Conservation (phyloP, 1,140 invertebrate genomes). For the Amphibalanus amphitrite region DNA sequence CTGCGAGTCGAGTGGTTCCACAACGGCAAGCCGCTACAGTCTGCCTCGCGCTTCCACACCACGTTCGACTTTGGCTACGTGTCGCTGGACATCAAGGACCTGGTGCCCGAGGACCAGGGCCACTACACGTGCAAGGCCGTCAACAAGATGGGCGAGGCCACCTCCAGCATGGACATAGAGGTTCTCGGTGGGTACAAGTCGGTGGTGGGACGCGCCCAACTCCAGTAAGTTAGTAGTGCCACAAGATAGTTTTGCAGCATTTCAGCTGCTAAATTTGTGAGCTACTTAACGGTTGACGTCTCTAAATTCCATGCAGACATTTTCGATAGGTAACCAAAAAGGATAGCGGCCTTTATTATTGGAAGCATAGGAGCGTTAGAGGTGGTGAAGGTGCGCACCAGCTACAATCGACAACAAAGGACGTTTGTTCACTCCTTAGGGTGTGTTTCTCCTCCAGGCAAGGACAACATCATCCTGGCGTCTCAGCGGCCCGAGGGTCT, state of each 20-base stretch:
- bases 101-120: conserved; percentile 82
- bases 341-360: too few relatives aligned
- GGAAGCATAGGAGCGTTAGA: too few relatives aligned
- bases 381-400: too few relatives aligned
- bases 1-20: conserved; percentile 79
- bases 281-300: too few relatives aligned
- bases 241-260: too few relatives aligned
- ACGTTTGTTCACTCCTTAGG: too few relatives aligned
- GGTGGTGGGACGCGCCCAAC: too few relatives aligned
- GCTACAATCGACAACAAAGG: too few relatives aligned
- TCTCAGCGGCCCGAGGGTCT: conserved; percentile 89
- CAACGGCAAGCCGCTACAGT: conserved; percentile 69
- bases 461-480: conserved; percentile 76
- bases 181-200: not conserved
- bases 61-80: conserved; percentile 92
- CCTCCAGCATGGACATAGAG: not conserved
- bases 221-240: too few relatives aligned
- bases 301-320: too few relatives aligned
- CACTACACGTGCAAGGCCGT: conserved; percentile 77
- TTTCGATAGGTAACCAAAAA: too few relatives aligned
- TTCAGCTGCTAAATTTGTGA: too few relatives aligned
- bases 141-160: conserved; percentile 64
- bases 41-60: conserved; percentile 72
- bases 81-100: conserved; percentile 72
- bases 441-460: conserved; percentile 38